Evolutionary conservation across 2,113 vertebrate species (phyloP), one percentile per base, ranked within the genome.

Genomic region (Burhinus oedicnemus): DNA sequence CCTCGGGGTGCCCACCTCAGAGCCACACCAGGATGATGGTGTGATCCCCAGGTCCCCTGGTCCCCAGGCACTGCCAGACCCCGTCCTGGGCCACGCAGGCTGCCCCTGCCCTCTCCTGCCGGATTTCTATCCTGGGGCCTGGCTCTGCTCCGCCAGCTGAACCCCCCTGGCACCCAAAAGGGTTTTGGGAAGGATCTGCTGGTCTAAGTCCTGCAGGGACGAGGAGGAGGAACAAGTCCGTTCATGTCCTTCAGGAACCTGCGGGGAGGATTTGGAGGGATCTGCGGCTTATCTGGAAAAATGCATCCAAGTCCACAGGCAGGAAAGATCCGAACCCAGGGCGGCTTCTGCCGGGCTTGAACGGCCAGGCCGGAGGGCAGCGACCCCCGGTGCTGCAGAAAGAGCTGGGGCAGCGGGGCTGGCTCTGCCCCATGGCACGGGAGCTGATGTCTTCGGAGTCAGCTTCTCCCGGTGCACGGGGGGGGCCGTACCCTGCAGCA

Each of bases 51-150:
- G 61, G 11, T 74, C 16, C 34, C 15, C 52, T 12, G 12, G 23
- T 18, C 49, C 68, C 20, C 71, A 16, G 40, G 15, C 44, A 12
- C 75, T 10, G 26, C 42, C 32, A 1, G 12, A 11, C 19, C 30
- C 26, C 5, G 0, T 38, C 71, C 55, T 8, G 29, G 68, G 47
- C 36, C 1, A 7, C 15, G 2, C 2, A 2, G 47, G 36, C 61
- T 2, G 0, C 6, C 51, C 52, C 34, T 1, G 0, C 40, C 29
- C 42, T 25, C n/a, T 58, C 38, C 32, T 5, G 0, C 1, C 0
- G 11, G 38, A 8, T 72, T 76, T 65, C 47, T 12, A 11, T 5
- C n/a, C 9, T 2, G 0, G 11, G 9, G 3, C 6, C 57, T 5
- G 27, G 70, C 19, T 90, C 83, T n/a, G 79, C 52, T 69, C 40